A percentile compares a stretch with the other conserved stretches of the same genome.
phyloP scores from a whole-genome alignment of 2,113 vertebrate species.

The Sinocyclocheilus grahami region DNA sequence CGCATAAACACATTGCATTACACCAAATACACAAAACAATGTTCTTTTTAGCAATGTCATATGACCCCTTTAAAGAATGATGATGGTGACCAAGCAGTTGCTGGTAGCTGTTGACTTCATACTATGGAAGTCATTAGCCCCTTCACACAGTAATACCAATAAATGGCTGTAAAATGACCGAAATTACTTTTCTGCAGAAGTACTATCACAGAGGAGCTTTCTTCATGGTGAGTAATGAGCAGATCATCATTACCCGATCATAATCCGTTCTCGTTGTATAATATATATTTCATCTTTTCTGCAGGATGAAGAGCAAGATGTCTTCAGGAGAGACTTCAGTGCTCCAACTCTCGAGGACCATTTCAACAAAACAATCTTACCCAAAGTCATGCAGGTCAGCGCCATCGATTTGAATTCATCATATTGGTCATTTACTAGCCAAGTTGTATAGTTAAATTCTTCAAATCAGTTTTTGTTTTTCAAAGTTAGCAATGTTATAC shows the following conservation, averaged over 20 bases:
- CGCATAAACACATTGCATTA: too few relatives aligned
- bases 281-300: not conserved
- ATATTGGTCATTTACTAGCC: not conserved
- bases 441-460: not conserved
- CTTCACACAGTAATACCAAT: too few relatives aligned
- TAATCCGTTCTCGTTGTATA: not conserved
- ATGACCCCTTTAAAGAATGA: too few relatives aligned
- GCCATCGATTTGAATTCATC: not conserved
- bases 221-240: conserved; percentile 89
- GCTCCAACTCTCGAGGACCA: conserved; percentile 96
- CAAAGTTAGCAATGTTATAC: not conserved
- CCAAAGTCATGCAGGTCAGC: conserved; percentile 99
- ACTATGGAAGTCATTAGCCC: too few relatives aligned
- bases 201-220: conserved; percentile 98
- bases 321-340: conserved; percentile 97
- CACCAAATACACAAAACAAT: too few relatives aligned
- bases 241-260: not conserved
- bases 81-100: too few relatives aligned
- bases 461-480: not conserved
- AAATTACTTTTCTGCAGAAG: conserved; percentile 85
- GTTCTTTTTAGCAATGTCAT: too few relatives aligned
- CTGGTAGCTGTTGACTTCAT: too few relatives aligned
- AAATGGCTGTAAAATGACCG: too few relatives aligned
- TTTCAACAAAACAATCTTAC: conserved; percentile 98
- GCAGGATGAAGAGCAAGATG: conserved; percentile 91